A percentile compares a stretch with the other conserved stretches of the same genome.
phyloP scores from a whole-genome alignment of 2,888 invertebrate genomes.

The Laothoe populi region DNA sequence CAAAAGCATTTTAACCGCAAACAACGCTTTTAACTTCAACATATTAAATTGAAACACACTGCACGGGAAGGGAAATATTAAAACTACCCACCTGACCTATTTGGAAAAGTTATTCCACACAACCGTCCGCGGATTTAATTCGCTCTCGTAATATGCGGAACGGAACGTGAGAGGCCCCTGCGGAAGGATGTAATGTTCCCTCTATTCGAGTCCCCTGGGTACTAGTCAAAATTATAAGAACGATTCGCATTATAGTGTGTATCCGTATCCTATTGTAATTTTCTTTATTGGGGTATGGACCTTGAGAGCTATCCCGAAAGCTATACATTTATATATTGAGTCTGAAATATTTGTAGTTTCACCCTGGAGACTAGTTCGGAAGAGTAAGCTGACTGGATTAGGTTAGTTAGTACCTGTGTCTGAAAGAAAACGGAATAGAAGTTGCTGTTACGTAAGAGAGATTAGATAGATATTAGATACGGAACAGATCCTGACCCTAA shows the following conservation, averaged over 20 bases:
- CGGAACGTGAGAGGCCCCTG: constrained; percentile 49
- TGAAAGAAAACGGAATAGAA: too few species aligned
- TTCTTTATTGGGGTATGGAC: neutral
- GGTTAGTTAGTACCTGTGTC: too few species aligned
- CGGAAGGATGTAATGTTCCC: constrained; percentile 64
- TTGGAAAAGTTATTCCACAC: constrained; percentile 46
- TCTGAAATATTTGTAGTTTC: neutral
- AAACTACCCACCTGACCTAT: constrained; percentile 53
- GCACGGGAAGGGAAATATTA: constrained; percentile 59
- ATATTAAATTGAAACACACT: constrained; percentile 34
- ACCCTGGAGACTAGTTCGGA: too few species aligned
- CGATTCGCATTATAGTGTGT: constrained; percentile 33
- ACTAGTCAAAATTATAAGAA: constrained; percentile 45
- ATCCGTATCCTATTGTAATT: neutral
- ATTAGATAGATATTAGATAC: too few species aligned
- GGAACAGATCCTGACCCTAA: too few species aligned
- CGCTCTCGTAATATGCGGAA: constrained; percentile 33
- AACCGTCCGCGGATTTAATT: constrained; percentile 36
- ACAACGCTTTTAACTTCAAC: constrained; percentile 44
- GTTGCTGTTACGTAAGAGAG: too few species aligned
- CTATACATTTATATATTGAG: too few species aligned
- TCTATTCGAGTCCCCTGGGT: constrained; percentile 45
- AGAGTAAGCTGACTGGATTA: too few species aligned
- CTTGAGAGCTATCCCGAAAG: neutral
- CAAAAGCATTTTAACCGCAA: constrained; percentile 36